phyloP scores from a whole-genome alignment of 2,113 vertebrate species.

The Geococcyx californianus region DNA sequence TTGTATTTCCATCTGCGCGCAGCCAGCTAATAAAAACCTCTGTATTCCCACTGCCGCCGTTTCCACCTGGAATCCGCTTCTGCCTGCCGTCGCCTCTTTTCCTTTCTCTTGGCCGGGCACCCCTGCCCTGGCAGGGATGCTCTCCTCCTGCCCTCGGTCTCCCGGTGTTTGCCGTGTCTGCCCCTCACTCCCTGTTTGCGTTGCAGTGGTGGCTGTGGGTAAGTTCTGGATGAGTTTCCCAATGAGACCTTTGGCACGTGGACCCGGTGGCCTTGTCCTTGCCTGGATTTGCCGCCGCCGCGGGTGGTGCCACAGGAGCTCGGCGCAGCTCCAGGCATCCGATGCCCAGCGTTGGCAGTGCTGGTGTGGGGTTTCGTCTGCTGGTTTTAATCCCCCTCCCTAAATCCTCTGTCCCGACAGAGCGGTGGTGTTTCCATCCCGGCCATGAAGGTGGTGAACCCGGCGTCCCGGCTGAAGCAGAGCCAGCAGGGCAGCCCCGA shows the following conservation, averaged over 20 bases:
- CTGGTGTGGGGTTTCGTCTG: fast-evolving
- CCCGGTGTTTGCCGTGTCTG: background rate
- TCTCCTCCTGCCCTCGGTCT: background rate
- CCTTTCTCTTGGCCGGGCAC: background rate
- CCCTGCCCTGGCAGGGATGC: background rate
- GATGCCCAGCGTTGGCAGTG: fast-evolving
- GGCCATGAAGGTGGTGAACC: slow-evolving; percentile 83
- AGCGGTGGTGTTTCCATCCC: slow-evolving; percentile 78
- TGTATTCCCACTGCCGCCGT: background rate
- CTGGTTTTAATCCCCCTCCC: background rate
- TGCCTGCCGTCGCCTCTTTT: background rate
- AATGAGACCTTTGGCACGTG: background rate
- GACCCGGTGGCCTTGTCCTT: background rate
- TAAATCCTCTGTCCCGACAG: slow-evolving; percentile 49
- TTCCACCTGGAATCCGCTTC: slow-evolving; percentile 41
- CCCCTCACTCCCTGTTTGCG: background rate
- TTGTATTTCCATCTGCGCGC: background rate
- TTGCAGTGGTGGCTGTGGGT: background rate
- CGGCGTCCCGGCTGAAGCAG: slow-evolving; percentile 90
- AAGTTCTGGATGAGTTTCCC: background rate
- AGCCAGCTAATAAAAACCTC: background rate
- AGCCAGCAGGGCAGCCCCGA: slow-evolving; percentile 90
- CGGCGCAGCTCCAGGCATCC: fast-evolving
- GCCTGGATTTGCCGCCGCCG: background rate
- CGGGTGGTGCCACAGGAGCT: background rate